A percentile compares a stretch with the other conserved stretches of the same genome.
Conservation (phyloP, 2,888 invertebrate genomes). For the Neuroscelio doddi region DNA sequence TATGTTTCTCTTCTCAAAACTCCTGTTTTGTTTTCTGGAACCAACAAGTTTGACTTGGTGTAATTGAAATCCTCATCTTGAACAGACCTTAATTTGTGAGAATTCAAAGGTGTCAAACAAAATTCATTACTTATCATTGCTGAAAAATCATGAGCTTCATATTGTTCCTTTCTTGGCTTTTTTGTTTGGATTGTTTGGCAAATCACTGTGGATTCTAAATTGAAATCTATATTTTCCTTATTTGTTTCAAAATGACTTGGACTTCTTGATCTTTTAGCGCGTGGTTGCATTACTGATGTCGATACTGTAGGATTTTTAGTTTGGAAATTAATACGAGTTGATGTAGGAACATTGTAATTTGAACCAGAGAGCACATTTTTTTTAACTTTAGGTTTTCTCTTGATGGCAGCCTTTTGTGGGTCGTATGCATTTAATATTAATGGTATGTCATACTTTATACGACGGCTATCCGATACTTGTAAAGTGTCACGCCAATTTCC, state of each 20-base stretch:
- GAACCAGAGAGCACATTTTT: not conserved
- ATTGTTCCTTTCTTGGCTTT: conserved; percentile 35
- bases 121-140: conserved; percentile 47
- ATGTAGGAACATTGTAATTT: not conserved
- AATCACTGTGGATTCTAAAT: conserved; percentile 20
- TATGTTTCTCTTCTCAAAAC: conserved; percentile 60
- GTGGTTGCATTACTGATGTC: conserved; percentile 7
- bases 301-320: not conserved
- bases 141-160: conserved; percentile 46
- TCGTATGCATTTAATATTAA: conserved; percentile 47
- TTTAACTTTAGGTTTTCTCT: conserved; percentile 12
- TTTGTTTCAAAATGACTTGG: conserved; percentile 4
- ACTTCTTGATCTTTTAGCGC: conserved; percentile 36
- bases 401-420: conserved; percentile 25
- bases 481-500: conserved; percentile 78
- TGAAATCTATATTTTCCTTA: conserved; percentile 47
- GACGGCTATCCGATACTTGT: conserved; percentile 77
- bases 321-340: too few relatives aligned
- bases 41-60: conserved; percentile 5
- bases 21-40: conserved; percentile 16
- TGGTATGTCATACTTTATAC: conserved; percentile 79
- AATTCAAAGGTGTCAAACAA: conserved; percentile 45
- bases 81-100: not conserved
- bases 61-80: conserved; percentile 10
- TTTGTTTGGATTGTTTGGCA: conserved; percentile 29